Evolutionary conservation across 1,140 invertebrate species (phyloP).

Genomic region (Andricus grossulariae): DNA sequence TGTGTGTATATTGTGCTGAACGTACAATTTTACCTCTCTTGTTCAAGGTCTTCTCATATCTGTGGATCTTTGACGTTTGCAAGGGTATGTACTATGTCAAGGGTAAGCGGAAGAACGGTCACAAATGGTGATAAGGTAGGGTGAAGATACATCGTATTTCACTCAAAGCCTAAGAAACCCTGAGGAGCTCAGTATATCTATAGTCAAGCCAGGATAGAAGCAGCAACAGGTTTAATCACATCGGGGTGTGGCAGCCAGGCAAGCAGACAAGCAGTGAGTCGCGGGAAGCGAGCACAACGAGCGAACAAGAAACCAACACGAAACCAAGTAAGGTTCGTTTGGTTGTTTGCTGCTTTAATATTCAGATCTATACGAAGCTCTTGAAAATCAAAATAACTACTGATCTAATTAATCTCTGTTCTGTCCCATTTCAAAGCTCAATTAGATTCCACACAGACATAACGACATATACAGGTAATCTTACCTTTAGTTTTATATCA

Average conservation of each 20-base stretch:
- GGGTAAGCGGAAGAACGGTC: constrained; percentile 41
- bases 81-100: constrained; percentile 29
- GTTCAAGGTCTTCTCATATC: too few species aligned
- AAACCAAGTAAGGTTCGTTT: constrained; percentile 43
- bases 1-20: too few species aligned
- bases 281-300: neutral
- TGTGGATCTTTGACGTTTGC: too few species aligned
- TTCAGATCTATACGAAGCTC: too few species aligned
- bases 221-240: constrained; percentile 72
- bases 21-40: too few species aligned
- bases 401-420: too few species aligned
- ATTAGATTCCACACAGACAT: too few species aligned
- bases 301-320: constrained; percentile 27
- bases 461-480: too few species aligned
- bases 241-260: constrained; percentile 67
- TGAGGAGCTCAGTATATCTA: constrained; percentile 38
- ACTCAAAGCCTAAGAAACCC: constrained; percentile 45
- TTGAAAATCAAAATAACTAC: too few species aligned
- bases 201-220: constrained; percentile 59
- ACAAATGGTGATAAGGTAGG: constrained; percentile 27
- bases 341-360: constrained; percentile 46
- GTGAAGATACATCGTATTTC: constrained; percentile 45
- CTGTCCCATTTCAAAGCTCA: too few species aligned
- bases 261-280: constrained; percentile 33
- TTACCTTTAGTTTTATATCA: too few species aligned